phyloP scores from a whole-genome alignment of 2,888 invertebrate species.

The Kuschelorhynchus macadamiae region DNA sequence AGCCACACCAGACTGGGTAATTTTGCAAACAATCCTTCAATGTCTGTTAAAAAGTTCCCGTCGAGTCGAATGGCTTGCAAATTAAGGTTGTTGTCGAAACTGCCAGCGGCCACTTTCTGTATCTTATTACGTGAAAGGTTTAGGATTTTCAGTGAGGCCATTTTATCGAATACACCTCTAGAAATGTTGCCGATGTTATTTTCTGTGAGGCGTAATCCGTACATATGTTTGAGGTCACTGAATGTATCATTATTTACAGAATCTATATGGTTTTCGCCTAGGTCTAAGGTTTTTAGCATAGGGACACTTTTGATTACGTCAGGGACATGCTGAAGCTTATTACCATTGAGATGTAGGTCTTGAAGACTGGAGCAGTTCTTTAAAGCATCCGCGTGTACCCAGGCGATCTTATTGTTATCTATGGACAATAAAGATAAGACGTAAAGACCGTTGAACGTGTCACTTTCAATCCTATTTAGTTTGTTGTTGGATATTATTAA shows the following conservation, averaged over 20 bases:
- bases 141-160: constrained; percentile 84
- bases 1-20: constrained; percentile 87
- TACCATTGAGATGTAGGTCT: constrained; percentile 87
- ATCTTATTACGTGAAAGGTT: constrained; percentile 89
- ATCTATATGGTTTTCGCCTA: constrained; percentile 88
- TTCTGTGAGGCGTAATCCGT: constrained; percentile 85
- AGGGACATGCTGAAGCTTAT: constrained; percentile 83
- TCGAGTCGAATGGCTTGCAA: constrained; percentile 86
- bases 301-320: constrained; percentile 81
- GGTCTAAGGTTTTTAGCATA: constrained; percentile 83
- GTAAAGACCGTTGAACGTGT: constrained; percentile 82
- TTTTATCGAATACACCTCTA: constrained; percentile 84
- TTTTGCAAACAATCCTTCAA: constrained; percentile 84
- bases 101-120: constrained; percentile 81
- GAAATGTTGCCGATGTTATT: constrained; percentile 86
- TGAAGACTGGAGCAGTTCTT: constrained; percentile 85
- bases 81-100: constrained; percentile 83
- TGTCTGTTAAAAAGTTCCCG: constrained; percentile 85
- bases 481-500: constrained; percentile 86
- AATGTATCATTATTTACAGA: constrained; percentile 86
- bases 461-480: constrained; percentile 81
- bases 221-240: constrained; percentile 83
- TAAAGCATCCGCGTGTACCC: constrained; percentile 82
- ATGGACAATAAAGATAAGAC: constrained; percentile 83
- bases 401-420: constrained; percentile 84